Percentiles rank a stretch among this genome's conserved stretches.
phyloP scores from a whole-genome alignment of 2,113 vertebrate genomes.

The Martes martes region DNA sequence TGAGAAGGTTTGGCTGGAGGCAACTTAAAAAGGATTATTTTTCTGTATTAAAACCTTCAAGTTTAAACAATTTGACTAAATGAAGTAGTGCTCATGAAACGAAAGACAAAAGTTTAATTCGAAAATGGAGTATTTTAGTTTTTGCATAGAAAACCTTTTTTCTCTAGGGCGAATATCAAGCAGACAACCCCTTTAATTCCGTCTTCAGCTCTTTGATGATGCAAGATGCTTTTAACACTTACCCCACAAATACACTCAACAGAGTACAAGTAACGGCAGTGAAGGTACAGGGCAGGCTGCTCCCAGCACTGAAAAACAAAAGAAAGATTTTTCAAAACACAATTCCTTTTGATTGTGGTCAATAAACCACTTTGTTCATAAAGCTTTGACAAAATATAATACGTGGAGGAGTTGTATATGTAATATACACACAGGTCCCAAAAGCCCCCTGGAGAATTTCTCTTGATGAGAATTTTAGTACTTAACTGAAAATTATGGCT shows the following conservation, averaged over 20 bases:
- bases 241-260: not conserved
- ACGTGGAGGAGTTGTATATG: not conserved
- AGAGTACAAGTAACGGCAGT: not conserved
- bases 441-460: not conserved
- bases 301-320: not conserved
- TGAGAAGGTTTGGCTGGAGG: not conserved
- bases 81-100: not conserved
- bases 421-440: not conserved
- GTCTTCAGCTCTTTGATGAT: not conserved
- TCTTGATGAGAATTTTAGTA: conserved; percentile 7
- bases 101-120: not conserved
- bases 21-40: conserved; percentile 46
- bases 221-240: not conserved
- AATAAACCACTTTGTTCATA: not conserved
- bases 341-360: not conserved
- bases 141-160: not conserved
- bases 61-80: not conserved
- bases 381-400: not conserved
- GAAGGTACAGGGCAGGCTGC: not conserved
- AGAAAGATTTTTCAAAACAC: not conserved
- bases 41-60: not conserved
- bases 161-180: not conserved
- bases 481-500: not conserved
- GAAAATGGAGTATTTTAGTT: not conserved
- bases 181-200: not conserved